Evolutionary conservation across 2,888 invertebrate species (phyloP).

Genomic region (Agrypnus murinus): DNA sequence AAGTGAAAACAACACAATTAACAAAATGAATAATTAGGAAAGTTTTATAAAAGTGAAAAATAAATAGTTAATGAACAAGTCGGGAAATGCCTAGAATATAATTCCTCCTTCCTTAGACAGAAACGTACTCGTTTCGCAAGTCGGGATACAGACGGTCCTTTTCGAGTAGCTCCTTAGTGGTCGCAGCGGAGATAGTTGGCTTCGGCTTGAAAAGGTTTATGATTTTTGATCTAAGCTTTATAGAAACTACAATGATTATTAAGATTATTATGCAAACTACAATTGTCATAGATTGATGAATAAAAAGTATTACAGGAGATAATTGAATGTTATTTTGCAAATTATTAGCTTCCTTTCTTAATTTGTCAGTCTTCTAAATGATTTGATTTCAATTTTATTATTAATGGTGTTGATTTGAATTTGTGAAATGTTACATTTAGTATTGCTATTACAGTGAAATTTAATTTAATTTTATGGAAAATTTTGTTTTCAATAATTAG

Average conservation of each 20-base stretch:
- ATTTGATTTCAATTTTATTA: neutral
- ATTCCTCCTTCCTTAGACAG: constrained; percentile 24
- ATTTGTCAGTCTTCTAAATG: neutral
- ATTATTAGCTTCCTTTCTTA: constrained; percentile 18
- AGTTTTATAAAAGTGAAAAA: too few relatives aligned
- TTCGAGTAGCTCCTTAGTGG: too few relatives aligned
- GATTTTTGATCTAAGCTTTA: neutral
- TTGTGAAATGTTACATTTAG: neutral
- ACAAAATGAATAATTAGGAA: too few relatives aligned
- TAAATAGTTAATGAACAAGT: too few relatives aligned
- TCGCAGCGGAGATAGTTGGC: neutral
- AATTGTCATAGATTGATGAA: constrained; percentile 6
- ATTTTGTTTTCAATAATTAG: constrained; percentile 12
- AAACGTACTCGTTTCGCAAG: constrained; percentile 27
- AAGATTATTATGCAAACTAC: neutral
- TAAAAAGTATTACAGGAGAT: constrained; percentile 46
- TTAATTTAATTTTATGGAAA: neutral
- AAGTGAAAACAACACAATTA: too few relatives aligned
- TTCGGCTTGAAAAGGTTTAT: neutral
- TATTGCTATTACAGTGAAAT: neutral
- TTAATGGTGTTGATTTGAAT: neutral
- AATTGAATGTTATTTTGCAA: constrained; percentile 13
- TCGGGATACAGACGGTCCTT: neutral
- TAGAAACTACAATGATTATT: neutral
- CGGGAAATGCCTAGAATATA: too few relatives aligned